These are phyloP conservation scores for Brachyhypopomus occidentalis DNA, from an alignment of 2,113 vertebrate species.

Conservation along the genomic window DNA sequence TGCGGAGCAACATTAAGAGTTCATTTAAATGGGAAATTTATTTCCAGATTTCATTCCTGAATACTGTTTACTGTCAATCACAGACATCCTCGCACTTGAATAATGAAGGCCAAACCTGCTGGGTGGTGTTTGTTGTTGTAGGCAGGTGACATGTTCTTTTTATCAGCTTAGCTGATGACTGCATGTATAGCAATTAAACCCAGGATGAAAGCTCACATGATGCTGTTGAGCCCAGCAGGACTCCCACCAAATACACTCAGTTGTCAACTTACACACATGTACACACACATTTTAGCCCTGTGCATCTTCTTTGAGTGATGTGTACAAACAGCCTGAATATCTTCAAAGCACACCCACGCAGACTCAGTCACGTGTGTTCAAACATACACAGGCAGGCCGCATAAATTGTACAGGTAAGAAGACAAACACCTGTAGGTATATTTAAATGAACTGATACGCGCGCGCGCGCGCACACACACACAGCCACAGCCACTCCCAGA, in stretches of 20 bases:
- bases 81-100: constrained; percentile 6
- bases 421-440: background rate
- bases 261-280: constrained; percentile 32
- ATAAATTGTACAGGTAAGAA: background rate
- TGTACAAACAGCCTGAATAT: constrained; percentile 30
- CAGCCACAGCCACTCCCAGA: constrained; percentile 37
- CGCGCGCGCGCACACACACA: background rate
- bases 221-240: constrained; percentile 36
- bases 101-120: constrained; percentile 28
- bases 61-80: constrained; percentile 19
- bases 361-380: background rate
- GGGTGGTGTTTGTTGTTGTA: constrained; percentile 29
- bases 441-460: background rate
- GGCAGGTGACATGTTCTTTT: constrained; percentile 27
- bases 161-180: constrained; percentile 42
- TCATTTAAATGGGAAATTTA: background rate
- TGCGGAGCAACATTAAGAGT: background rate
- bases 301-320: constrained; percentile 36
- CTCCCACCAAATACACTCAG: constrained; percentile 35
- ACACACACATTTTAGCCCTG: background rate
- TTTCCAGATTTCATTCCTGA: background rate
- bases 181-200: constrained; percentile 47
- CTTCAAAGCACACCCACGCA: constrained; percentile 44
- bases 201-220: constrained; percentile 34
- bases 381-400: constrained; percentile 6